These are phyloP conservation scores for Burhinus bistriatus DNA, from an alignment of 2,113 vertebrate genomes.

Conservation along the genomic window DNA sequence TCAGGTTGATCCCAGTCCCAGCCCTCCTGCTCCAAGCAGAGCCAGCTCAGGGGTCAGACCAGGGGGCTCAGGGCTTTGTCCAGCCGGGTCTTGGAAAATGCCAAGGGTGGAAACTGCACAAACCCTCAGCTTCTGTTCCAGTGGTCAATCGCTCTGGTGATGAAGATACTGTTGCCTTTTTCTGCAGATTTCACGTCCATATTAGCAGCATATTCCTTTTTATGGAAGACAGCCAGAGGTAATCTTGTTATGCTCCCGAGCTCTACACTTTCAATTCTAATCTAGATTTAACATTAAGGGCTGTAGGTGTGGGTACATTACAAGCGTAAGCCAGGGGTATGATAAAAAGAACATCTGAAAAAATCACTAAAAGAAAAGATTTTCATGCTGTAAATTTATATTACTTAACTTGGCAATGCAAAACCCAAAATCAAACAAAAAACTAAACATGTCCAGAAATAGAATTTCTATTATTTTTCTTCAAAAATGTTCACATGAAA, in stretches of 20 bases:
- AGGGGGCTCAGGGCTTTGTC: background rate
- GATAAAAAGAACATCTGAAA: background rate
- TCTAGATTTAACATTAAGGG: background rate
- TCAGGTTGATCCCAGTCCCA: background rate
- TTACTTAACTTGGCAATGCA: background rate
- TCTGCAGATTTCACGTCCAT: background rate
- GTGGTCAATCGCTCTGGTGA: background rate
- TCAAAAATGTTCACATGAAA: background rate
- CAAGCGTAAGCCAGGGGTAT: background rate
- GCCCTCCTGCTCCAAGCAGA: background rate
- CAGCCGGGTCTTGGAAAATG: background rate
- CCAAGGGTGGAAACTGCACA: background rate
- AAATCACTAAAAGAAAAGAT: background rate
- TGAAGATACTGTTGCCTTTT: background rate
- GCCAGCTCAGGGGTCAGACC: background rate
- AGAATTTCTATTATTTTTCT: background rate
- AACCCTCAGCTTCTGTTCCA: background rate
- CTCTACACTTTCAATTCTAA: background rate
- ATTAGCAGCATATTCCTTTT: background rate
- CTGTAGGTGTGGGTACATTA: background rate
- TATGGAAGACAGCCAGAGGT: background rate
- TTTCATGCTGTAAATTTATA: background rate
- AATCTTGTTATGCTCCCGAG: background rate
- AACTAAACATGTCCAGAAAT: background rate
- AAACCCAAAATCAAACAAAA: background rate